Evolutionary conservation across 2,888 invertebrate genomes (phyloP), one percentile per base, ranked within the genome.

Genomic region (Calameuta idolon): DNA sequence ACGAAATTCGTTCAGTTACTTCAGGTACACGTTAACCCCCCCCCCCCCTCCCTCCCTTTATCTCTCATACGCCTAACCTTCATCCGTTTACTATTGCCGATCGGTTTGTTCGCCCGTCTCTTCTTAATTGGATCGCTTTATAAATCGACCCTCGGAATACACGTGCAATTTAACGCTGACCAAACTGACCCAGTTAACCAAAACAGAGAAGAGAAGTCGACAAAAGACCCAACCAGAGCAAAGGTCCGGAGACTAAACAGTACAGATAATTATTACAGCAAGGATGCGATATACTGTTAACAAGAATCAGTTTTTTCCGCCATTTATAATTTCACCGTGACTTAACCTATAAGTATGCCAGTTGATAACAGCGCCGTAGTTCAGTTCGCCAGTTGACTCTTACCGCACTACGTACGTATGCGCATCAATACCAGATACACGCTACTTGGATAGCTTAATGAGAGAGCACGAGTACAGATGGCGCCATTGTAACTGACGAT

Each of bases 51-150:
- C 69, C 30, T 30, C 5, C 35, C 11, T 35, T 3, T 12, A 30
- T 69, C 69, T 69, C 69, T 69, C 69, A 5, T 33, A 30, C 30
- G 30, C 12, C 33, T 33, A 33, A 69, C 69, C 69, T 30, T 69
- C 69, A 85, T 81, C 86, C 83, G 87, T 87, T 87, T 85, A 87
- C 85, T 84, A 84, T 85, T 84, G 86, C 85, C 85, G 40, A 40
- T 40, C 15, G 40, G 40, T 40, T 40, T 15, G 40, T 40, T 40
- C 40, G 40, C 4, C 83, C 81, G 83, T 82, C 81, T 84, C 84
- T 86, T 85, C 85, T 86, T 88, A 88, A 88, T 88, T 89, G 87
- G 85, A 88, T 87, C 87, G 88, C 83, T 88, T 87, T 88, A 85
- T 87, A 78, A 79, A 77, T 79, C 80, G 79, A 35, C 31, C 69